Evolutionary conservation across 2,113 vertebrate genomes (phyloP), one percentile per base, ranked within the genome.

Genomic region (Nycticryphes semicollaris): DNA sequence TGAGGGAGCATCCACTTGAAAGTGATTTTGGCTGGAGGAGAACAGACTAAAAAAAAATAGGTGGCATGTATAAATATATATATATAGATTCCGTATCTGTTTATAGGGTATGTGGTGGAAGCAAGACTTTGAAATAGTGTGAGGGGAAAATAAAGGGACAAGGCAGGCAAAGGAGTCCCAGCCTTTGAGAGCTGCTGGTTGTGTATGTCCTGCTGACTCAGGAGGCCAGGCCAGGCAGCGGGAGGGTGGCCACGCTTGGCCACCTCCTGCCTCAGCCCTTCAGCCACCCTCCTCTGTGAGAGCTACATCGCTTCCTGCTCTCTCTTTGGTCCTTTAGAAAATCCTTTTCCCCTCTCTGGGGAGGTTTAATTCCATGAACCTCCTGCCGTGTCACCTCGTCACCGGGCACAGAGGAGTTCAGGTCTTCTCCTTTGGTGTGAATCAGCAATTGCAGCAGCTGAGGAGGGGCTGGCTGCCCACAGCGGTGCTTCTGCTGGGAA

Each of bases 211-310:
- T 0, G 0, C 54, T 57, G 35, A 30, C 70, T 17, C 15, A 20
- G 43, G 5, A 0, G 3, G 78, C 35, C 5, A 1, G 24, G 24
- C 7, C 28, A 7, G 43, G 10, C 50, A 14, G 57, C 6, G 5
- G 19, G 66, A 24, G 51, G 22, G 1, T 21, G n/a, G 19, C 53
- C 4, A 2, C 0, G 6, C 2, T 6, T 51, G 57, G 25, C n/a
- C 27, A 63, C 51, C 41, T 13, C n/a, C 25, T 5, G 27, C 11
- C 0, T 13, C 35, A 17, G 50, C 68, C 10, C 1, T 8, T 30
- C 41, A 5, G 15, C 56, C 19, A 2, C 51, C 28, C 35, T 27
- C 12, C 14, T 7, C 7, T 35, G 31, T 0, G 6, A 21, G 68
- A 48, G 9, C 10, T 23, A n/a, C 37, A 8, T 30, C 15, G 45